phyloP scores from a whole-genome alignment of 2,113 vertebrate species.

The Vidua macroura region DNA sequence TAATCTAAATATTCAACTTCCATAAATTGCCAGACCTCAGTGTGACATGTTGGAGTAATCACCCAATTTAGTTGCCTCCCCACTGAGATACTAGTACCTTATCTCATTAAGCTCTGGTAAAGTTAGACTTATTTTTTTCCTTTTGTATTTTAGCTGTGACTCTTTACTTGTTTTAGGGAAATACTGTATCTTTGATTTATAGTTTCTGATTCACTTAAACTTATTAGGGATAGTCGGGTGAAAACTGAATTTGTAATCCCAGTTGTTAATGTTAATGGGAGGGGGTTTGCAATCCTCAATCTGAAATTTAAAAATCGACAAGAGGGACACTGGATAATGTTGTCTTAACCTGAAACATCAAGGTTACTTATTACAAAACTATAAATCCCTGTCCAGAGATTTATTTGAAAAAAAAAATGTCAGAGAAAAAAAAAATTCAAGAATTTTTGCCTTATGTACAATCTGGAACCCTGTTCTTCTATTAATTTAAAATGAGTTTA shows the following conservation, averaged over 20 bases:
- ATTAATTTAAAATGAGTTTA: background rate
- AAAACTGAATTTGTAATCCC: background rate
- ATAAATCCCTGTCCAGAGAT: background rate
- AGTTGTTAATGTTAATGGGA: background rate
- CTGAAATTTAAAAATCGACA: background rate
- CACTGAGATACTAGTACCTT: background rate
- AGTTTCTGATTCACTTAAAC: background rate
- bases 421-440: background rate
- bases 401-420: background rate
- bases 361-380: background rate
- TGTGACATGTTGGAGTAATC: background rate
- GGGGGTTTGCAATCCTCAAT: background rate
- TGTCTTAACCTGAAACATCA: background rate
- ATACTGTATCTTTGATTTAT: background rate
- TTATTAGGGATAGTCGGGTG: background rate
- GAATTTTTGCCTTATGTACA: background rate
- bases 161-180: background rate
- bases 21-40: background rate
- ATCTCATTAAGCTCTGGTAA: background rate
- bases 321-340: background rate
- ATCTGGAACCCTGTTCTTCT: background rate
- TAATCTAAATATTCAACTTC: background rate
- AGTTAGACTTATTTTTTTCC: background rate
- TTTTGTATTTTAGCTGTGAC: background rate
- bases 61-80: conserved; percentile 3